Percentiles rank a stretch among this genome's conserved stretches.
phyloP scores from a whole-genome alignment of 1,140 invertebrate genomes.

The Drosophila rhopaloa region DNA sequence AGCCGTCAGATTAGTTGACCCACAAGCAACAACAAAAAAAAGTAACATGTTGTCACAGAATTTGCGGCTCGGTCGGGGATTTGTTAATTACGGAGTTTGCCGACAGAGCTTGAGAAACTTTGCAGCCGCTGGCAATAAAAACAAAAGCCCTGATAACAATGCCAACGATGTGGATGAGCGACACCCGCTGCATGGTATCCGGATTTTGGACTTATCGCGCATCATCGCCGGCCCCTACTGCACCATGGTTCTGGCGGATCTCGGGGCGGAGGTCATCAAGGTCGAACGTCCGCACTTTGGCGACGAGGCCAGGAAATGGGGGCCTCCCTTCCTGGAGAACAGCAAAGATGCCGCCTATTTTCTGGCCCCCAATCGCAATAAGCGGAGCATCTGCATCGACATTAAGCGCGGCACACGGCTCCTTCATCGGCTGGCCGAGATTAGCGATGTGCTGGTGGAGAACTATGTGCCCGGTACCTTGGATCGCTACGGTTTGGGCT shows the following conservation, averaged over 20 bases:
- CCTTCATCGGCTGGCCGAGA: constrained; percentile 89
- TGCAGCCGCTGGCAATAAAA: constrained; percentile 43
- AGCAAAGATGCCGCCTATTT: constrained; percentile 94
- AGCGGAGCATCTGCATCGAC: constrained; percentile 96
- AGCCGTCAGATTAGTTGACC: constrained; percentile 40
- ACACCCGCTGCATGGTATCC: constrained; percentile 86
- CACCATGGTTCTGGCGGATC: constrained; percentile 96
- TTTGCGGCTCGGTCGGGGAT: constrained; percentile 14
- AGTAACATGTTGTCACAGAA: constrained; percentile 27
- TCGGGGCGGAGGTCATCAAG: constrained; percentile 98
- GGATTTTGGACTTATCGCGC: constrained; percentile 93
- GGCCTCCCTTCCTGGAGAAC: constrained; percentile 93
- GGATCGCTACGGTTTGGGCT: constrained; percentile 91
- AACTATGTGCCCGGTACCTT: constrained; percentile 98
- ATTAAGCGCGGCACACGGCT: constrained; percentile 92
- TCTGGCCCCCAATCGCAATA: constrained; percentile 95
- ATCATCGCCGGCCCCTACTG: constrained; percentile 94
- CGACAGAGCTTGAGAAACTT: constrained; percentile 68
- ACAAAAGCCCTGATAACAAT: constrained; percentile 14
- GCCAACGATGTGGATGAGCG: constrained; percentile 28
- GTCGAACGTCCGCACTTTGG: constrained; percentile 89
- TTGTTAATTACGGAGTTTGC: constrained; percentile 45
- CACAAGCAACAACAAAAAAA: background rate
- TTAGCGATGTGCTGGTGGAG: constrained; percentile 96
- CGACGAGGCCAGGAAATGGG: constrained; percentile 97